A percentile compares a stretch with the other conserved stretches of the same genome.
These are phyloP conservation scores for Trichechus manatus DNA, from an alignment of 2,113 vertebrate genomes.

Conservation along the genomic window DNA sequence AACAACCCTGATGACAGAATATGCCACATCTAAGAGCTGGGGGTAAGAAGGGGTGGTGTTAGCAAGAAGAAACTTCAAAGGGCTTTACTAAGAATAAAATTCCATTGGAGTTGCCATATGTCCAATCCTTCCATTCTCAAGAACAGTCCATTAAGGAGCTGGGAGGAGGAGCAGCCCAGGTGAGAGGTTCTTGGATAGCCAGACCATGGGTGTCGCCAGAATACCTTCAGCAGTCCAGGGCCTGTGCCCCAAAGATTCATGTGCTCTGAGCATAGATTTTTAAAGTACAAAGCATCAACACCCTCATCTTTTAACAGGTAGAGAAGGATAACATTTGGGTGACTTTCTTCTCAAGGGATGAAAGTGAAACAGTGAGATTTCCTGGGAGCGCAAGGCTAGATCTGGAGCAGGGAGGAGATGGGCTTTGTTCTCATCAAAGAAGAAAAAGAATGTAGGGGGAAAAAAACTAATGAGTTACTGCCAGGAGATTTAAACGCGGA, in stretches of 20 bases:
- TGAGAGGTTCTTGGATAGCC: neutral
- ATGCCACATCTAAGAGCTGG: slow-evolving; percentile 49
- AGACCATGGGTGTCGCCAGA: rapidly evolving
- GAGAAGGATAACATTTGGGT: neutral
- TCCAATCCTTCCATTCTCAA: slow-evolving; percentile 10
- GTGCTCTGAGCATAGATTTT: neutral
- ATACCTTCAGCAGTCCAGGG: neutral
- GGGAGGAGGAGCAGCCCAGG: neutral
- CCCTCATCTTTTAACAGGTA: neutral
- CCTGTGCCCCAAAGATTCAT: neutral
- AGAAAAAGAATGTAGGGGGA: neutral
- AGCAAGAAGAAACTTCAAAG: slow-evolving; percentile 66
- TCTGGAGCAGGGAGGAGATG: neutral
- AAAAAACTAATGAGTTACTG: slow-evolving; percentile 51
- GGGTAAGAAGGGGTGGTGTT: neutral
- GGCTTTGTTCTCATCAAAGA: slow-evolving; percentile 77
- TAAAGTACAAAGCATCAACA: neutral
- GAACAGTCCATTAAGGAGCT: neutral
- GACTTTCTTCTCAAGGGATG: slow-evolving; percentile 55
- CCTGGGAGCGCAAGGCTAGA: slow-evolving; percentile 60
- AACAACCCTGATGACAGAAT: slow-evolving; percentile 44
- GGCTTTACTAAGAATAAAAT: slow-evolving; percentile 57
- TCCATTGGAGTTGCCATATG: slow-evolving; percentile 16
- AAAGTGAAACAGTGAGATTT: neutral
- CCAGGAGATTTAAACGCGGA: slow-evolving; percentile 52